Evolutionary conservation across 2,888 invertebrate genomes (phyloP).

Genomic region (Hirtodrosophila confusa): DNA sequence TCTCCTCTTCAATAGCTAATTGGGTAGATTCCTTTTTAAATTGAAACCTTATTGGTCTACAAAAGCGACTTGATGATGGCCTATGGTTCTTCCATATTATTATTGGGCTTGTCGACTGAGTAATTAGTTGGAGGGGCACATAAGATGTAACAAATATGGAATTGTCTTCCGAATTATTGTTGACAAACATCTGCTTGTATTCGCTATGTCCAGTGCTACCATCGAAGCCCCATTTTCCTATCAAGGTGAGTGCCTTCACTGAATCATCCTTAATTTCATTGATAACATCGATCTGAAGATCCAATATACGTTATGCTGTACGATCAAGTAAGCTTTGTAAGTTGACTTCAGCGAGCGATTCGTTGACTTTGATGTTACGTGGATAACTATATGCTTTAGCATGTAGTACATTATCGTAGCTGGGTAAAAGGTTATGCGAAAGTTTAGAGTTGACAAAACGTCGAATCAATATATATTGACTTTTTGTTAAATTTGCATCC

Average conservation of each 20-base stretch:
- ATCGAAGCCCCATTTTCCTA: not conserved
- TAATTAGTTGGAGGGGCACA: no score
- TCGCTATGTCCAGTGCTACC: constrained; percentile 4
- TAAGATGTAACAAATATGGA: not conserved
- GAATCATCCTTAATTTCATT: not conserved
- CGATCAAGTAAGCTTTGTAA: not conserved
- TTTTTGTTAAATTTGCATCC: constrained; percentile 10
- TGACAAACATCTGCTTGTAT: constrained; percentile 5
- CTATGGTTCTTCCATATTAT: no score
- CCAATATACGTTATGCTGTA: not conserved
- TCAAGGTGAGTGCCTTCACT: not conserved
- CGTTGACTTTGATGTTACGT: constrained; percentile 1
- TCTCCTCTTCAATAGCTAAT: no score
- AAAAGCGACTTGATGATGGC: no score
- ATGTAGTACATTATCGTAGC: constrained; percentile 3
- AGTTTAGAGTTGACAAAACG: constrained; percentile 7
- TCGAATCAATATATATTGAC: constrained; percentile 10
- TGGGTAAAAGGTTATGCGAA: constrained; percentile 2
- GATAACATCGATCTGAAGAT: constrained; percentile 1
- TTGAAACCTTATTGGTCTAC: no score
- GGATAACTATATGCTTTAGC: constrained; percentile 1
- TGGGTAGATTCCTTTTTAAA: no score
- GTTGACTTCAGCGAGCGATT: constrained; percentile 1
- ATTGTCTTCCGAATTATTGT: not conserved
- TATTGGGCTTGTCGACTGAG: no score